These are phyloP conservation scores for Drosophila neotestacea DNA, from an alignment of 2,888 invertebrate genomes.

Conservation along the genomic window DNA sequence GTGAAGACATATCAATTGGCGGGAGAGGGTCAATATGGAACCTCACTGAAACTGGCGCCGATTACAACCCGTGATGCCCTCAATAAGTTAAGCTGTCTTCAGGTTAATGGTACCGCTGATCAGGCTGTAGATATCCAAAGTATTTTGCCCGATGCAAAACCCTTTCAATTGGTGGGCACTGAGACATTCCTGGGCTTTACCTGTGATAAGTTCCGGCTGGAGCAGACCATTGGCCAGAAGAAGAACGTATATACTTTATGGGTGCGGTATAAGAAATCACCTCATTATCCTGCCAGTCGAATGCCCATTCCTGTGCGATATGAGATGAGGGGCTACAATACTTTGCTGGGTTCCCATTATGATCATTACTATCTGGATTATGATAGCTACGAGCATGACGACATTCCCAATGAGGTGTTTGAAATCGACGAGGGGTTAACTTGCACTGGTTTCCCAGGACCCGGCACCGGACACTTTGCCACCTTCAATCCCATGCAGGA, in stretches of 20 bases:
- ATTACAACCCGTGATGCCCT: constrained; percentile 90
- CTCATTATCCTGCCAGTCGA: constrained; percentile 84
- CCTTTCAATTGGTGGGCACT: constrained; percentile 89
- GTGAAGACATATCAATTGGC: constrained; percentile 95
- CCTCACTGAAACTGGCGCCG: constrained; percentile 93
- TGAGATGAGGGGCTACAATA: constrained; percentile 97
- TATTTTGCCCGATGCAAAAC: constrained; percentile 92
- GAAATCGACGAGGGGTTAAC: constrained; percentile 88
- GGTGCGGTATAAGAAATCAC: constrained; percentile 90
- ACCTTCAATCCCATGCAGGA: constrained; percentile 98
- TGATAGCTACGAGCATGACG: constrained; percentile 88
- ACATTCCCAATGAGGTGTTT: constrained; percentile 90
- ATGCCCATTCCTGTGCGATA: constrained; percentile 92
- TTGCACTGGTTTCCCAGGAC: constrained; percentile 94
- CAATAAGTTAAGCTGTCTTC: constrained; percentile 92
- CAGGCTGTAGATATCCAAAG: constrained; percentile 89
- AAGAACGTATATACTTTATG: constrained; percentile 95
- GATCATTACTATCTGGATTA: constrained; percentile 97
- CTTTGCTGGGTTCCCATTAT: constrained; percentile 96
- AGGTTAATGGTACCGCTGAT: constrained; percentile 91
- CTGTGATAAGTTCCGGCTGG: constrained; percentile 92
- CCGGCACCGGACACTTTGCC: constrained; percentile 92
- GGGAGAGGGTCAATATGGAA: constrained; percentile 88
- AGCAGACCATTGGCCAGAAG: constrained; percentile 90
- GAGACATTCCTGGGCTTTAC: constrained; percentile 90